Percentiles rank a stretch among this genome's conserved stretches.
Conservation (phyloP, 2,797 vertebrate genomes). For the Aldrovandia affinis region DNA sequence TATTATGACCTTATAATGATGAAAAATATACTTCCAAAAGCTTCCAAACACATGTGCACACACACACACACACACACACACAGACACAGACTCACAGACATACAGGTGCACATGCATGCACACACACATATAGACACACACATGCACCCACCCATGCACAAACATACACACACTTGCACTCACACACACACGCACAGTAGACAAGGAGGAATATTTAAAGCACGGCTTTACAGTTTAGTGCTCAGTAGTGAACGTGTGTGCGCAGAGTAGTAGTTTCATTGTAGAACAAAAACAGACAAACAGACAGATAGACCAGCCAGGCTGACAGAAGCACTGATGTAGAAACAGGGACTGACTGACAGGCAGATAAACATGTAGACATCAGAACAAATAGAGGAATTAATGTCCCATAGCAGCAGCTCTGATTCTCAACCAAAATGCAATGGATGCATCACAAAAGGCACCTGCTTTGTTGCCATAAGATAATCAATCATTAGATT, state of each 20-base stretch:
- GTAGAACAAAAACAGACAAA: background rate
- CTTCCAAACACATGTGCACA: background rate
- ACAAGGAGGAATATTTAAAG: background rate
- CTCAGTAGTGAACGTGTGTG: background rate
- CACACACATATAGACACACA: background rate
- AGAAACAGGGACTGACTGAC: background rate
- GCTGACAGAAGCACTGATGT: background rate
- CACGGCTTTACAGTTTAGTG: background rate
- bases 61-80: background rate
- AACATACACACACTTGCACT: background rate
- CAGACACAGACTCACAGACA: background rate
- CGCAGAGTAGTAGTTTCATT: background rate
- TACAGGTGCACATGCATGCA: background rate
- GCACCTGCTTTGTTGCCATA: background rate
- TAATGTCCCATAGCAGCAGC: background rate
- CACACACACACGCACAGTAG: background rate
- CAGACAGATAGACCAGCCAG: background rate
- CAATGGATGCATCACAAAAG: background rate
- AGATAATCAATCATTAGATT: background rate
- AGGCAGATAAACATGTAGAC: background rate
- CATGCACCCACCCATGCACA: background rate
- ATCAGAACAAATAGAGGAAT: background rate
- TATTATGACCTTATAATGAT: background rate
- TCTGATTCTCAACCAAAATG: background rate
- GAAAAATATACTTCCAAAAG: background rate